Evolutionary conservation across 2,113 vertebrate genomes (phyloP), one percentile per base, ranked within the genome.

Genomic region (Phalacrocorax pelagicus): DNA sequence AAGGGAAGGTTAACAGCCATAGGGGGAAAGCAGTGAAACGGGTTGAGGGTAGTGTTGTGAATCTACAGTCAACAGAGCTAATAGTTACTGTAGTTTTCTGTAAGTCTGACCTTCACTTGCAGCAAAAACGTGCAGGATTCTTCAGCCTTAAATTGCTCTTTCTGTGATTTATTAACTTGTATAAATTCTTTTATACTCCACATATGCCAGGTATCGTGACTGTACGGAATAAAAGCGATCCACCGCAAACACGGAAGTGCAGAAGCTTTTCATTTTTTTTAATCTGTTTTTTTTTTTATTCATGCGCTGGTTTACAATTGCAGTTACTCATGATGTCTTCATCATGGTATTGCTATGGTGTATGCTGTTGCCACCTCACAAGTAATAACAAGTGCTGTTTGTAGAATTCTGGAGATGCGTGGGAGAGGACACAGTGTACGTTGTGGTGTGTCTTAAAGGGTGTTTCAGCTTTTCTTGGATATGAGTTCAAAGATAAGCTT

Each of bases 371-470:
- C 9, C 38, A 69, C 15, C 24, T 86, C 38, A 62, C 32, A 67
- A 73, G n/a, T 79, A 22, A 26, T 66, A 34, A 73, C 49, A 82
- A 36, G n/a, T 15, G 30, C 32, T 22, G 5, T 47, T 59, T 46
- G 7, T 61, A 52, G 38, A 86, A 40, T 44, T 63, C 30, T 52
- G 26, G 80, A 44, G 49, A 6, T 29, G 46, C 21, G 58, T 61
- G 47, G 23, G 24, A 32, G 51, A 71, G 29, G n/a, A 30, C 7
- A 8, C 0, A 0, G 0, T n/a, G 6, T 58, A 10, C 15, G 14
- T 46, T 44, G 16, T 65, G 36, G 46, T 32, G 7, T 71, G 13
- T 49, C 23, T 77, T 65, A 29, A 85, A 62, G 23, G 5, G 6
- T 75, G 11, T 69, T 92, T 93, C 32, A 44, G 9, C 17, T 91